Base-by-base conservation (phyloP, 1,140 invertebrate genomes). In the Atta texana region DNA sequence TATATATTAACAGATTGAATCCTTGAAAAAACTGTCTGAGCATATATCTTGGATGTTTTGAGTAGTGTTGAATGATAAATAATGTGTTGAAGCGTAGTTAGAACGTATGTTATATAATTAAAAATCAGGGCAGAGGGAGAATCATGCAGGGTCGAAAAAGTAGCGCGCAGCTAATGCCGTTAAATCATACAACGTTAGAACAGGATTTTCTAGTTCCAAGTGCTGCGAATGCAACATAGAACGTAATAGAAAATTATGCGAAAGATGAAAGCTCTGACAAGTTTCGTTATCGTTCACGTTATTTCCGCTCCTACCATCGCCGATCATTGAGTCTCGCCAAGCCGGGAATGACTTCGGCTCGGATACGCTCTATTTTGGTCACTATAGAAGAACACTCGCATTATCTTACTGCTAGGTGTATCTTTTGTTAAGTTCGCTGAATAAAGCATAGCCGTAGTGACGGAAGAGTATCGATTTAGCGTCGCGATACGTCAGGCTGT, bases 381-480 rank as follows among this genome's bases (percentile, higher is more conserved):
- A 34, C 69, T 39, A 44, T 61, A 63, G 24, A n/a, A 39, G 80
- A 59, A 28, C 34, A 75, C 80, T 75, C 69, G 55, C 69, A 84
- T 84, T 84, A 84, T 85, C 75, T 85, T 85, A 86, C 75, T 69
- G 75, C 75, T 69, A 69, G 76, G 85, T 86, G 85, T 86, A 86
- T 81, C 85, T 86, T 86, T 86, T 69, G 85, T 86, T 80, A 86
- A 86, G 51, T 61, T 55, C 34, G 64, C n/a, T 86, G 85, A 86
- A 86, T 86, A 86, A 86, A 86, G 76, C 75, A 86, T 86, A 55
- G 39, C 64, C 44, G 66, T 68, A 80, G 66, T 88, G 72, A 88
- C 87, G 84, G 87, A 87, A 87, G 82, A 87, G 68, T 88, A 88
- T 88, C 86, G 84, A 87, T 87, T 82, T 77, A 21, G 61, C 34